Evolutionary conservation across 2,888 invertebrate genomes (phyloP), one percentile per base, ranked within the genome.

Genomic region (Neoascia interrupta): DNA sequence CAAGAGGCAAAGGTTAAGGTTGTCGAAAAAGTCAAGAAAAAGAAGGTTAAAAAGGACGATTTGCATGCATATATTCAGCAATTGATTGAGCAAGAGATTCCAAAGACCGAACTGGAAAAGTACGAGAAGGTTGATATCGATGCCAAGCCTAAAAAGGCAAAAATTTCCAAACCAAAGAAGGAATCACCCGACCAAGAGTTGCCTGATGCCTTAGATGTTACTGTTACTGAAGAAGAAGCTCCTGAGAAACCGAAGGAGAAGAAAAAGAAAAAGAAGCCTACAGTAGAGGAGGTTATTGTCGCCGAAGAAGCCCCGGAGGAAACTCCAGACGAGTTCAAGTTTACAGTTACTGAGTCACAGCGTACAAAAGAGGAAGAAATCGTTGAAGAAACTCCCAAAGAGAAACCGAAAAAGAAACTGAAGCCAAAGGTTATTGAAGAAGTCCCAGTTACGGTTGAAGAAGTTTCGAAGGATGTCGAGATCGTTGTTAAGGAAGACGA

Each of bases 91-190:
- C 86, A 87, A 81, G 88, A 88, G 82, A 88, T 88, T 81, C 86
- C 88, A 5, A 88, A 89, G 81, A 88, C 89, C 0, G 88, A 88
- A 81, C 84, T 88, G 0, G 89, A 90, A 74, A 87, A 87, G 81
- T 87, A 89, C 43, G 89, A 90, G 81, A 88, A 89, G 82, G 82
- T 85, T 31, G 87, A 88, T 11, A 81, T 88, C 0, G 88, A 89
- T 34, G 83, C 81, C 15, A 86, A 84, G 16, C 85, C 85, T 4
- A 87, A 86, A 43, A 87, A 87, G 58, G 73, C 80, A 2, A 86
- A 85, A 54, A 85, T 85, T 31, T 66, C 81, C 0, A 86, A 85
- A 43, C 68, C 49, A 0, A 81, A 83, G 16, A 49, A 81, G 5
- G 69, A 82, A 56, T 53, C 81, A 28, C 58, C 81, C 2, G 45